Base-by-base conservation (phyloP, 1,140 invertebrate species). In the Tyrophagus putrescentiae region DNA sequence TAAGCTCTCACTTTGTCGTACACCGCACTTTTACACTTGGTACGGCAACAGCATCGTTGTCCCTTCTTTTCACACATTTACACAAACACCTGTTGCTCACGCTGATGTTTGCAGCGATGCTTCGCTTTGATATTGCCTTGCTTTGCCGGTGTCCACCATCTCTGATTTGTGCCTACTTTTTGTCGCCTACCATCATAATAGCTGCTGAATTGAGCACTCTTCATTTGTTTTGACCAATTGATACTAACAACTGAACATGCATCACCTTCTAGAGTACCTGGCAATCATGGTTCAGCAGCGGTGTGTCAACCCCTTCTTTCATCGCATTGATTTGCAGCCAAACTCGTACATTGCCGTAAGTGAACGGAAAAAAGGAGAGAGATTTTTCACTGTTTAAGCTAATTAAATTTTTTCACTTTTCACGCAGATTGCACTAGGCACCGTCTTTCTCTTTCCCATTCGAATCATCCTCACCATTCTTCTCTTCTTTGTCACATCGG, bases 231-330 rank as follows among this genome's bases (percentile, higher is more conserved):
- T n/a, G n/a, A n/a, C n/a, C n/a, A n/a, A n/a, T n/a, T n/a, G n/a
- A n/a, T n/a, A n/a, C n/a, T n/a, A n/a, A 39, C 36, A 39, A 21
- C 13, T 21, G 13, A 39, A 39, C 13, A 13, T 39, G 18, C 23
- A 48, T 48, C 7, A 48, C 31, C 21, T 48, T 18, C 45, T 48
- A 48, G 45, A 48, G 7, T 21, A 48, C 31, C 45, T 48, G 7
- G 18, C 18, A n/a, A n/a, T n/a, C 21, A 48, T 48, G 45, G 45
- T 48, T 7, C 50, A 27, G 7, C 50, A 53, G 34, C 50, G 54
- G 5, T 59, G 57, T 59, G 57, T 59, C 11, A 59, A 59, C 34
- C 57, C 57, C 31, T 59, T 59, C 28, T 41, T 44, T 18, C 57
- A 44, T 45, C 34, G 57, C 11, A 13, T 59, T 1, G 5, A 45